Percentiles rank a stretch among this genome's conserved stretches.
These are phyloP conservation scores for Scylla paramamosain DNA, from an alignment of 1,140 invertebrate species.

Conservation along the genomic window DNA sequence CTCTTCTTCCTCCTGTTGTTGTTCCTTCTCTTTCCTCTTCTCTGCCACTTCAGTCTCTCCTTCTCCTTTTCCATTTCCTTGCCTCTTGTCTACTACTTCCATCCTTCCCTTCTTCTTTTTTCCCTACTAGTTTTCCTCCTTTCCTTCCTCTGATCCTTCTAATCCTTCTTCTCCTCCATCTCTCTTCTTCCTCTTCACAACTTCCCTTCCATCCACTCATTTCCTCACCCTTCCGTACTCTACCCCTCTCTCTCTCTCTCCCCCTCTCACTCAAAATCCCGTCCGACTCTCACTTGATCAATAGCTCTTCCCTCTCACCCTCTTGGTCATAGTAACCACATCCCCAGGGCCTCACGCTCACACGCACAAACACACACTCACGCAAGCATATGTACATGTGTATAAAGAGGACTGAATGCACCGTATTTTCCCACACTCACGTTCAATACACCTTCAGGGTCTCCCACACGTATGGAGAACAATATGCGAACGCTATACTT, in stretches of 20 bases:
- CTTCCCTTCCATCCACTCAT: background rate
- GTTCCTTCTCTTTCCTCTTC: background rate
- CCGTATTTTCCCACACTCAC: background rate
- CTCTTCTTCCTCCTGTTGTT: background rate
- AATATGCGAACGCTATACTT: too few species aligned
- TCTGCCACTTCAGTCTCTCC: background rate
- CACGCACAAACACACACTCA: background rate
- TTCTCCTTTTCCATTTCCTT: background rate
- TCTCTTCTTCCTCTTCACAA: background rate
- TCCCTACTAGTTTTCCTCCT: background rate
- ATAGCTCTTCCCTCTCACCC: conserved; percentile 1
- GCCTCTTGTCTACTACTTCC: background rate
- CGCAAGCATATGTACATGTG: background rate
- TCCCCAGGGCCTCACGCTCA: background rate
- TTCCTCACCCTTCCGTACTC: background rate
- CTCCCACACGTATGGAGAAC: too few species aligned
- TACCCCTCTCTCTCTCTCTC: background rate
- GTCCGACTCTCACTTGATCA: background rate
- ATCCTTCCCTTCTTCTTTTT: background rate
- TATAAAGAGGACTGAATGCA: background rate
- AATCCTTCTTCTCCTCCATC: background rate
- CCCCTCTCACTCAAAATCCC: background rate
- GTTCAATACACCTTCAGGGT: background rate
- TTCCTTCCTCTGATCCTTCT: background rate
- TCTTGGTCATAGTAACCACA: background rate